Evolutionary conservation across 2,113 vertebrate genomes (phyloP).

Genomic region (Bambusicola thoracicus): DNA sequence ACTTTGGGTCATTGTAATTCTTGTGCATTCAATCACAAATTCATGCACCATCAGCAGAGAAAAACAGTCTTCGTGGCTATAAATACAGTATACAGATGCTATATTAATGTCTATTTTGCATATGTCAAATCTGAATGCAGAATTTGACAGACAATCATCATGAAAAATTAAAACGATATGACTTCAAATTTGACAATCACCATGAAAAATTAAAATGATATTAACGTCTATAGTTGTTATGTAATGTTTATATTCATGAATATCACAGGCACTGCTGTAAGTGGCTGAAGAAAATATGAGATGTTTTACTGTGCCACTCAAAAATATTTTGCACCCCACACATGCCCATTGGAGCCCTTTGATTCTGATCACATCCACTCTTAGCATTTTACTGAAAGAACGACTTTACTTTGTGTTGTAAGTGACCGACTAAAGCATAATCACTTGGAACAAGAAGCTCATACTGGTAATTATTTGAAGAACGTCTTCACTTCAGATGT

Average conservation of each 20-base stretch:
- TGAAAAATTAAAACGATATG: background rate
- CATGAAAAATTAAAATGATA: background rate
- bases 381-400: background rate
- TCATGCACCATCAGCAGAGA: background rate
- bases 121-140: background rate
- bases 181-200: background rate
- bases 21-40: background rate
- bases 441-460: background rate
- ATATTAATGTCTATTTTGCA: background rate
- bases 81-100: background rate
- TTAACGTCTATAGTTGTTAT: background rate
- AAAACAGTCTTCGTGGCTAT: background rate
- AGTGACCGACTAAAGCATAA: background rate
- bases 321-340: background rate
- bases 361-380: background rate
- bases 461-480: background rate
- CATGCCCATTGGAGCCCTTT: background rate
- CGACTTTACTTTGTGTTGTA: background rate
- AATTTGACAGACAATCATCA: background rate
- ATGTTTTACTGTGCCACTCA: background rate
- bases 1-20: background rate
- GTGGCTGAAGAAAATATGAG: background rate
- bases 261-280: background rate
- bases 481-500: constrained; percentile 5
- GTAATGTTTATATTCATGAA: background rate